phyloP scores from a whole-genome alignment of 2,113 vertebrate species.

The Podocnemis expansa region DNA sequence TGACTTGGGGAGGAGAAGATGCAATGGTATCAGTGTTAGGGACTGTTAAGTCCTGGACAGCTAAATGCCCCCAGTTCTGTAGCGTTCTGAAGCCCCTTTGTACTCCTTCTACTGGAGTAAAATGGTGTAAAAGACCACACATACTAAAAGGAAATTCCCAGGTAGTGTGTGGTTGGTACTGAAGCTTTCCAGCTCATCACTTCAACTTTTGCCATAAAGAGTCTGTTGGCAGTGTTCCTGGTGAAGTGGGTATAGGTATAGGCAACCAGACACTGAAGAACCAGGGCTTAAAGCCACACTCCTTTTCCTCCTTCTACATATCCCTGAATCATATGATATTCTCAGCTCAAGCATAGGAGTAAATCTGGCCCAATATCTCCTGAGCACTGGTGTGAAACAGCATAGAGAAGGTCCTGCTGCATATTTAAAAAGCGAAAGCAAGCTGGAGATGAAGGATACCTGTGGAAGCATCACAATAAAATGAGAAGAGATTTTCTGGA shows the following conservation, averaged over 20 bases:
- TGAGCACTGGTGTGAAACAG: not conserved
- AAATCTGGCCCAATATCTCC: not conserved
- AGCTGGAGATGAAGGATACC: conserved; percentile 21
- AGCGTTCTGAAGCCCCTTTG: not conserved
- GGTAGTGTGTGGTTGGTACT: not conserved
- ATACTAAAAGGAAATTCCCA: not conserved
- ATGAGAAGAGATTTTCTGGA: conserved; percentile 25
- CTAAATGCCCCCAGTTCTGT: not conserved
- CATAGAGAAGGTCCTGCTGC: not conserved
- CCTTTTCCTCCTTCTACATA: not conserved
- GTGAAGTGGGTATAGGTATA: not conserved
- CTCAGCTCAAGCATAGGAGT: not conserved
- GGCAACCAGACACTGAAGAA: not conserved
- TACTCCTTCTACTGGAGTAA: not conserved
- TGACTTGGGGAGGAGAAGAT: not conserved
- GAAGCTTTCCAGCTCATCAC: not conserved
- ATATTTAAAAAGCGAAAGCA: not conserved
- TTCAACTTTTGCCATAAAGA: not conserved
- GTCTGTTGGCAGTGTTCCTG: not conserved
- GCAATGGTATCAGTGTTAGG: not conserved
- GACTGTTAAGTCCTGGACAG: not conserved
- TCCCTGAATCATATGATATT: not conserved
- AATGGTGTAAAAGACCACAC: not conserved
- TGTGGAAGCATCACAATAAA: not conserved
- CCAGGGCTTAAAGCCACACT: not conserved